Percentiles rank a stretch among this genome's conserved stretches.
phyloP scores from a whole-genome alignment of 2,113 vertebrate genomes.

The Stigmatopora argus region DNA sequence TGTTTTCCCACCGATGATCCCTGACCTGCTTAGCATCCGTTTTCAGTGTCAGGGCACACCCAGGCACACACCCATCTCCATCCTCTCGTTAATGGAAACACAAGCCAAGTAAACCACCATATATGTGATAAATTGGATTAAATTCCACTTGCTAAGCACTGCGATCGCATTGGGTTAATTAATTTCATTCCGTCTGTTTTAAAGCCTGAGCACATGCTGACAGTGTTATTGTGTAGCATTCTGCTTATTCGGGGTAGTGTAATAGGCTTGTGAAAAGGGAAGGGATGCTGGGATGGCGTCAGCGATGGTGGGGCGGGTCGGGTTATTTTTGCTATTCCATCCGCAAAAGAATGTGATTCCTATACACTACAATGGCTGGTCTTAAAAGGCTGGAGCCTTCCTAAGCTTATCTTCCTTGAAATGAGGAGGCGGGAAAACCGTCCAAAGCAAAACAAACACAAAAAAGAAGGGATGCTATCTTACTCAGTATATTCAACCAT shows the following conservation, averaged over 20 bases:
- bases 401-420: slow-evolving; percentile 62
- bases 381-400: slow-evolving; percentile 55
- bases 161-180: slow-evolving; percentile 73
- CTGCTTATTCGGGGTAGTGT: slow-evolving; percentile 54
- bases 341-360: slow-evolving; percentile 54
- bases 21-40: slow-evolving; percentile 2
- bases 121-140: slow-evolving; percentile 73
- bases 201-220: slow-evolving; percentile 69
- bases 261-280: slow-evolving; percentile 51
- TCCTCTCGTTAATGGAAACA: slow-evolving; percentile 2
- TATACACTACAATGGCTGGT: slow-evolving; percentile 45
- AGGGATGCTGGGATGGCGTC: slow-evolving; percentile 10
- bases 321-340: slow-evolving; percentile 54
- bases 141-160: slow-evolving; percentile 67
- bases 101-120: slow-evolving; percentile 52
- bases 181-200: slow-evolving; percentile 70
- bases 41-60: neutral
- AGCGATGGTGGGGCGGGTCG: neutral
- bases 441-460: slow-evolving; percentile 34
- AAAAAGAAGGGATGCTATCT: slow-evolving; percentile 64
- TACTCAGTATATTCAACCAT: slow-evolving; percentile 71
- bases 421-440: slow-evolving; percentile 32
- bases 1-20: neutral
- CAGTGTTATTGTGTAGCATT: slow-evolving; percentile 63
- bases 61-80: slow-evolving; percentile 2